phyloP scores from a whole-genome alignment of 2,113 vertebrate species.

The Arenaria interpres region DNA sequence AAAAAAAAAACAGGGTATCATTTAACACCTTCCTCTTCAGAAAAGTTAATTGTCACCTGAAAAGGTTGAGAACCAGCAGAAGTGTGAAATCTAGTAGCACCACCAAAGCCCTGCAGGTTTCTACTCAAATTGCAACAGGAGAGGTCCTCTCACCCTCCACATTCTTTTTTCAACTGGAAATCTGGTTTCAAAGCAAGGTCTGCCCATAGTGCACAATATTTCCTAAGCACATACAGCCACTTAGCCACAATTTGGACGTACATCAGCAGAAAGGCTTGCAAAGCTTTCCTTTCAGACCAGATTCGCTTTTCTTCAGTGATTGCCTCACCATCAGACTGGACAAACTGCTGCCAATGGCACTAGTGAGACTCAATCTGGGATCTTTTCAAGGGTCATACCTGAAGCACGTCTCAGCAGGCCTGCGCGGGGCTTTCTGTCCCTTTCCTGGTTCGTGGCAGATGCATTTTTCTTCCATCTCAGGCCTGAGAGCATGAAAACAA shows the following conservation, averaged over 20 bases:
- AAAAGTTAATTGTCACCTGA: neutral
- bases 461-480: neutral
- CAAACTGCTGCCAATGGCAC: neutral
- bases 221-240: neutral
- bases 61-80: neutral
- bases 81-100: neutral
- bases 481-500: neutral
- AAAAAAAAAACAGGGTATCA: neutral
- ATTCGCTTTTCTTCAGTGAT: fast-evolving
- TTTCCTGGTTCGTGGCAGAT: neutral
- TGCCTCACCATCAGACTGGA: neutral
- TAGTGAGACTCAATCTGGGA: neutral
- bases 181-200: neutral
- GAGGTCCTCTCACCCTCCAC: neutral
- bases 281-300: neutral
- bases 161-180: neutral
- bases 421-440: neutral
- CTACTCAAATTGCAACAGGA: neutral
- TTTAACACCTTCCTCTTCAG: neutral
- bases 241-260: neutral
- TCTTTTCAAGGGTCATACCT: neutral
- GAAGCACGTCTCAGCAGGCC: neutral
- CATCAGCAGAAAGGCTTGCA: neutral
- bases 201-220: neutral
- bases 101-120: neutral